phyloP scores from a whole-genome alignment of 2,113 vertebrate species.

The Neogale vison region DNA sequence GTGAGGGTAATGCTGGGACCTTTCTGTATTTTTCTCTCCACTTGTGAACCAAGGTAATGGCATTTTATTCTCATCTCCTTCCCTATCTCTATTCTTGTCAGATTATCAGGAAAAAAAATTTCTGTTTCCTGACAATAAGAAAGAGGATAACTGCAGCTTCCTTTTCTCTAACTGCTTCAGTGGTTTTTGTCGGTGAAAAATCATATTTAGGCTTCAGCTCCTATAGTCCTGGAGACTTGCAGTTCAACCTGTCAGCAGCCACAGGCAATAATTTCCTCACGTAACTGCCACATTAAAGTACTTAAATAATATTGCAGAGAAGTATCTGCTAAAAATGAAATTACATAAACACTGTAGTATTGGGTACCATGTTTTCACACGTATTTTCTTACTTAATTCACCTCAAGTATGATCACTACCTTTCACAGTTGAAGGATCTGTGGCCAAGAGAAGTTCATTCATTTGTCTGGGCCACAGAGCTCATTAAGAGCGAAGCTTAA shows the following conservation, averaged over 20 bases:
- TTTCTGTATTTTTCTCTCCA: conserved; percentile 26
- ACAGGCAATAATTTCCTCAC: not conserved
- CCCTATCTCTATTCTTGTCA: conserved; percentile 31
- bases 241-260: not conserved
- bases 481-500: not conserved
- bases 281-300: not conserved
- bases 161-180: conserved; percentile 36
- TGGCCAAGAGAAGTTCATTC: not conserved
- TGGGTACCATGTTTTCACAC: not conserved
- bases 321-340: not conserved
- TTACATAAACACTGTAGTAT: not conserved
- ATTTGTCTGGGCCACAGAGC: not conserved
- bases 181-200: conserved; percentile 44
- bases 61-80: conserved; percentile 42
- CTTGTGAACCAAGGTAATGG: not conserved
- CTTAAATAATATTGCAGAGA: conserved; percentile 20
- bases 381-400: conserved; percentile 41
- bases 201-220: not conserved
- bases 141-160: not conserved
- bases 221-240: not conserved
- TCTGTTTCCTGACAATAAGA: conserved; percentile 2
- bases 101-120: conserved; percentile 21
- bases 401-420: not conserved
- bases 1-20: not conserved
- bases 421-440: not conserved